Percentiles rank a stretch among this genome's conserved stretches.
Evolutionary conservation across 2,797 vertebrate species (phyloP).

Genomic region (Mormyrops attenuatus): DNA sequence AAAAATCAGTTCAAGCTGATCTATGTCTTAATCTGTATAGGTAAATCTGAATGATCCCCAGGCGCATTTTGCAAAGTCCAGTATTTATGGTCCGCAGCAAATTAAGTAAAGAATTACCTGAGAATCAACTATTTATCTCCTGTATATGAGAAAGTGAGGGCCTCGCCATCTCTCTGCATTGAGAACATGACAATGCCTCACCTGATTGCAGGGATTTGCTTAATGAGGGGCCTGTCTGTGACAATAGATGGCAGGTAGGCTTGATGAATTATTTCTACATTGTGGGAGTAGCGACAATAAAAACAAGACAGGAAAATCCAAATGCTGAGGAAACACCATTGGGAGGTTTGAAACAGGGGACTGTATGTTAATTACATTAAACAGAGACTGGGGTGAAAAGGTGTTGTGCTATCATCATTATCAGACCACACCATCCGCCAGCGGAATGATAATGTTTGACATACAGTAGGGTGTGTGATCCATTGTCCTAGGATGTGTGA

Average conservation of each 20-base stretch:
- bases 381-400: neutral
- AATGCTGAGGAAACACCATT: neutral
- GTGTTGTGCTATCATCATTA: neutral
- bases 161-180: neutral
- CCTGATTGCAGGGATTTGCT: neutral
- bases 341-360: neutral
- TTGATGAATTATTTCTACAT: neutral
- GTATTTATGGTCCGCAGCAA: too few relatives aligned
- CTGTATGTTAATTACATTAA: conserved; percentile 9
- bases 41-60: neutral
- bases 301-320: neutral
- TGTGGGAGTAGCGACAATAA: neutral
- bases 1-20: neutral
- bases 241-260: neutral
- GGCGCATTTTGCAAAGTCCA: neutral
- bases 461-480: neutral
- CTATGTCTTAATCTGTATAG: neutral
- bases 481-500: neutral
- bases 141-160: too few relatives aligned
- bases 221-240: neutral
- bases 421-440: neutral
- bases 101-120: too few relatives aligned
- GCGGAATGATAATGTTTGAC: neutral
- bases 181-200: neutral
- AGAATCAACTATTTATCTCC: too few relatives aligned